A percentile compares a stretch with the other conserved stretches of the same genome.
These are phyloP conservation scores for Coregonus clupeaformis DNA, from an alignment of 2,113 vertebrate genomes.

Conservation along the genomic window DNA sequence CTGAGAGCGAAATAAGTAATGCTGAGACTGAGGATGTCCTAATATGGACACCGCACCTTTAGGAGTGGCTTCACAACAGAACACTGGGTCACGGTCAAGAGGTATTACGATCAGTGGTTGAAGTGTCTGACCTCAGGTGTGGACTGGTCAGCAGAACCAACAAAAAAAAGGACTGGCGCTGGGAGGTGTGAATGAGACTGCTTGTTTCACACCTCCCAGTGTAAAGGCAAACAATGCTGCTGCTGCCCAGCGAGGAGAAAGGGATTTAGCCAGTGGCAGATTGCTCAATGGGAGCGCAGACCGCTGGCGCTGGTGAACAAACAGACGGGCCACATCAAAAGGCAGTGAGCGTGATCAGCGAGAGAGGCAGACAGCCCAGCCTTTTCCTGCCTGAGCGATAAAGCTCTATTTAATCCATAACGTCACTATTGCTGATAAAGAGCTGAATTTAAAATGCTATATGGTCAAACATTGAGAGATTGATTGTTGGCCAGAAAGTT, in stretches of 20 bases:
- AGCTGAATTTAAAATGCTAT: no score
- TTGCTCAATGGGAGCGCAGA: conserved; percentile 67
- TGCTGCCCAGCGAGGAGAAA: conserved; percentile 27
- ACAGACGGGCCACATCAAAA: conserved; percentile 66
- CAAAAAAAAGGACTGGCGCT: neutral
- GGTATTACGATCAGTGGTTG: neutral
- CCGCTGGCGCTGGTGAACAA: conserved; percentile 71
- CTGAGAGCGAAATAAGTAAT: no score
- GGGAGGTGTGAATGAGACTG: conserved; percentile 30
- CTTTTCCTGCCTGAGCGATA: no score
- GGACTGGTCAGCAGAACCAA: conserved; percentile 15
- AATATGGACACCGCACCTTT: no score
- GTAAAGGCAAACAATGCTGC: conserved; percentile 57
- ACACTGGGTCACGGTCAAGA: neutral
- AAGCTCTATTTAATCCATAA: no score
- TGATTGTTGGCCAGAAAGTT: no score
- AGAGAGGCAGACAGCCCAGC: conserved; percentile 7
- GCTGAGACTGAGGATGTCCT: neutral
- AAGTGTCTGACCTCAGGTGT: conserved; percentile 34
- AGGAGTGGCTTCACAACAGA: neutral
- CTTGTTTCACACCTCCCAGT: conserved; percentile 59
- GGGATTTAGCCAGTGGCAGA: conserved; percentile 59
- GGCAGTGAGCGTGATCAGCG: conserved; percentile 6
- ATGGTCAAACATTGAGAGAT: no score
- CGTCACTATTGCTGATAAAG: no score